Evolutionary conservation across 2,888 invertebrate species (phyloP), one percentile per base, ranked within the genome.

Genomic region (Alviniconcha strummeri): DNA sequence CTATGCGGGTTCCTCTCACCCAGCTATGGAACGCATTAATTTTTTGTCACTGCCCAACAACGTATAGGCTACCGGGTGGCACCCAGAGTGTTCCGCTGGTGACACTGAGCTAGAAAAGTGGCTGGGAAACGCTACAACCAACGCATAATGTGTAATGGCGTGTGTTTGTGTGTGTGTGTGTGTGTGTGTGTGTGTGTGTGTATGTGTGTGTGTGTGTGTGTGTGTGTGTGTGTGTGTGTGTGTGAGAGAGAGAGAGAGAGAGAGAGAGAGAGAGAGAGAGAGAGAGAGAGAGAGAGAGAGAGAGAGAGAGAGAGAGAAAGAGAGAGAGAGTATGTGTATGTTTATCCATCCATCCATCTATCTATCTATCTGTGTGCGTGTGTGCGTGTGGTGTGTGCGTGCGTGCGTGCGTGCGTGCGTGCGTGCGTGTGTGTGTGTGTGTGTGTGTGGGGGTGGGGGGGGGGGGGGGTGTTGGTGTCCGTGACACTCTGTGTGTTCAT

Each of bases 141-240:
- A 0, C 36, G 36, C 3, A 36, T 36, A 36, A 17, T 17, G 57
- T 56, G 78, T 54, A 19, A 52, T 11, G 19, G 60, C 54, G 67
- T 76, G 67, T 82, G 77, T 77, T 57, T 77, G 77, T 56, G 77
- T 56, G 77, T 56, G 77, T 77, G 77, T 77, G 77, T 77, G 8
- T n/a, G 79, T 64, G 79, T 64, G 79, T 64, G 64, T 55, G 55
- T 55, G 54, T 55, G 7, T 76, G 76, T 19, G 76, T 55, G 76
- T 5, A 5, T 57, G 76, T 1, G 76, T 76, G 76, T 55, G 82
- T 75, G 67, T 76, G 82, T 56, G 64, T 69, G 75, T 54, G 67
- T 78, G 54, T 55, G 15, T 52, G 75, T 52, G 54, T 75, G 75
- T 52, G 15, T 75, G 75, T 52, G 56, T 76, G 76, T 76, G 76